Evolutionary conservation across 2,888 invertebrate genomes (phyloP).

Genomic region (Parnassius smintheus): DNA sequence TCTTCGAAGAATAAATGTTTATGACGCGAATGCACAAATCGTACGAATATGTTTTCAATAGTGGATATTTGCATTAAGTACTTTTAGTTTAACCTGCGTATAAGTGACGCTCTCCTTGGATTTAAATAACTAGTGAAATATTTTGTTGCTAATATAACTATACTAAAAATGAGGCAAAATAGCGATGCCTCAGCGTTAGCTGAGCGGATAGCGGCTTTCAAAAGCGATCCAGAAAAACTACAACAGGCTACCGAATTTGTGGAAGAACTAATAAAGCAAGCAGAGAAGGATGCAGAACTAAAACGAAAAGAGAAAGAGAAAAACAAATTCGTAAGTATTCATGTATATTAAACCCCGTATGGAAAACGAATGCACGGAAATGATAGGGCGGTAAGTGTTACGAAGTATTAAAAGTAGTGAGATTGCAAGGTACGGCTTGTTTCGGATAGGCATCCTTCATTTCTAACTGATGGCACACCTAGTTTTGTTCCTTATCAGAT

Average conservation of each 20-base stretch:
- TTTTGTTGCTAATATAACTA: conserved; percentile 13
- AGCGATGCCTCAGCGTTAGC: conserved; percentile 63
- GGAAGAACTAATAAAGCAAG: conserved; percentile 82
- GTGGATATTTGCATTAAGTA: conserved; percentile 31
- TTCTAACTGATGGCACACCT: conserved; percentile 16
- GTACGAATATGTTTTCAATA: background rate
- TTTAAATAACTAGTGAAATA: conserved; percentile 8
- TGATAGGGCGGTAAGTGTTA: conserved; percentile 79
- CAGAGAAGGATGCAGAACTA: conserved; percentile 80
- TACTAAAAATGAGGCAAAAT: conserved; percentile 63
- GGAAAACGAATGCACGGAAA: conserved; percentile 59
- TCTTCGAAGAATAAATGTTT: conserved; percentile 24
- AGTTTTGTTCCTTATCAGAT: conserved; percentile 1
- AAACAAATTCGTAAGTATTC: conserved; percentile 80
- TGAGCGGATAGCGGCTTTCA: conserved; percentile 79
- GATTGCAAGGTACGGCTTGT: conserved; percentile 65
- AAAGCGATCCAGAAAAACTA: conserved; percentile 81
- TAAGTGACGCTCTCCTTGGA: conserved; percentile 35
- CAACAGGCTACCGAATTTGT: conserved; percentile 81
- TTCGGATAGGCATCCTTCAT: conserved; percentile 47
- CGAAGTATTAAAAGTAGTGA: conserved; percentile 57
- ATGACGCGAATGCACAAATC: background rate
- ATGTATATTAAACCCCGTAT: conserved; percentile 72
- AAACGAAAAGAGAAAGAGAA: conserved; percentile 81
- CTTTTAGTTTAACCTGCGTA: conserved; percentile 1